Base-by-base conservation (phyloP, 1,140 invertebrate genomes). In the Agrypnia vestita region DNA sequence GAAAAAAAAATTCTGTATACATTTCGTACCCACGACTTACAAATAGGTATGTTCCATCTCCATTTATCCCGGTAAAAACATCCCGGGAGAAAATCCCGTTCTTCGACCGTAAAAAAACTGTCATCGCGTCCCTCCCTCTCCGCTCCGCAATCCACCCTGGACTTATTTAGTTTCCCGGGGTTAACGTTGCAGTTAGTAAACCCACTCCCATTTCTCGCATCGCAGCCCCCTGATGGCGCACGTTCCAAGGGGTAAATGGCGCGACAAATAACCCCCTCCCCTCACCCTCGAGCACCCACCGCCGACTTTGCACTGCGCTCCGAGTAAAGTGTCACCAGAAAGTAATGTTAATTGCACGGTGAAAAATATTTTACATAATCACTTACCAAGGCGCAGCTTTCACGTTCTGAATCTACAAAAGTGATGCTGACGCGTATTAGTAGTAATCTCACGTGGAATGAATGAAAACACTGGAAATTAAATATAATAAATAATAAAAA, bases 211-310 rank as follows among this genome's bases (percentile, higher is more conserved):
- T 83, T 83, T 79, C 80, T 51, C 82, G 82, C 82, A 77, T 77
- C 62, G 76, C 79, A 62, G 76, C 62, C 44, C 80, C 61, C 80
- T 79, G 82, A 83, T 83, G 82, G 80, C 76, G 76, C 74, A 71
- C 80, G 80, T 79, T 81, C 82, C 82, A 47, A 49, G 43, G 55
- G 67, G 64, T 80, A 81, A 83, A 83, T 83, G 82, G 82, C 80
- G 79, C 82, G 82, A 81, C 82, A 83, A 81, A 83, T 83, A 81
- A 80, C 69, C 74, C 64, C 19, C 12, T 71, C 67, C 13, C 44
- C 35, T 43, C 6, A 49, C 64, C 21, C 64, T 19, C 10, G 4
- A 69, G 46, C 11, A 15, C 13, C 64, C 10, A 49, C 64, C 43
- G n/a, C 43, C 25, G 21, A 62, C 25, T 62, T 62, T 62, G 61